These are phyloP conservation scores for Drosophila sucinea DNA, from an alignment of 1,140 invertebrate genomes.

Conservation along the genomic window DNA sequence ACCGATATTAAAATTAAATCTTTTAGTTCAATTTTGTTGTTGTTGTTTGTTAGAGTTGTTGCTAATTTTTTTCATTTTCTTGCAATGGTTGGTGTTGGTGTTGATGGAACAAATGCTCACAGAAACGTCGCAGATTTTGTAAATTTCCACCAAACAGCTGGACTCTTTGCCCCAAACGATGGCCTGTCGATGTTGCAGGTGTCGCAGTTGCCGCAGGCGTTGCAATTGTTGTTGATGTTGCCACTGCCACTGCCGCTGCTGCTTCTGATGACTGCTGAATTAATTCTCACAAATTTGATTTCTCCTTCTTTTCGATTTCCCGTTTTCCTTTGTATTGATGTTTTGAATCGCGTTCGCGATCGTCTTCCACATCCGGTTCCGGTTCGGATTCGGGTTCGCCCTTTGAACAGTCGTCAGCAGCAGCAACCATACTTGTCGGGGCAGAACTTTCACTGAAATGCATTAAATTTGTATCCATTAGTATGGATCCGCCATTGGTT, in stretches of 20 bases:
- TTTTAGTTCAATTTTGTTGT: not conserved
- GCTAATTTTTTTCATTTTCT: not conserved
- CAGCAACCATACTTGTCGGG: slow-evolving; percentile 84
- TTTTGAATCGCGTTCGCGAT: not conserved
- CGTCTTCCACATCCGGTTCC: not conserved
- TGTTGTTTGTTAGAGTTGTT: not conserved
- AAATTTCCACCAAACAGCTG: slow-evolving; percentile 56
- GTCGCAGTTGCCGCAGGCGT: not conserved
- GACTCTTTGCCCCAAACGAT: slow-evolving; percentile 31
- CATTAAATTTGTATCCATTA: slow-evolving; percentile 88
- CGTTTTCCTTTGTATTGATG: not conserved
- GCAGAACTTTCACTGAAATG: slow-evolving; percentile 86
- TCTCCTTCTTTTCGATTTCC: slow-evolving; percentile 17
- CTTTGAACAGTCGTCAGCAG: not conserved
- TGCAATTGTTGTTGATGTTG: not conserved
- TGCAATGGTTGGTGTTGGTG: not conserved
- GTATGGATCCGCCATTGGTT: slow-evolving; percentile 84
- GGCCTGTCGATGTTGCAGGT: slow-evolving; percentile 20
- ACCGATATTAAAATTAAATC: slow-evolving; percentile 5
- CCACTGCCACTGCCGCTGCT: not conserved
- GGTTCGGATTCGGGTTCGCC: not conserved
- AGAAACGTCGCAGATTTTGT: slow-evolving; percentile 63
- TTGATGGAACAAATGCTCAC: slow-evolving; percentile 53
- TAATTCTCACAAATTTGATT: slow-evolving; percentile 79
- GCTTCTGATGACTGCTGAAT: slow-evolving; percentile 45